Evolutionary conservation across 2,888 invertebrate genomes (phyloP).

Genomic region (Campopleginae sp.): DNA sequence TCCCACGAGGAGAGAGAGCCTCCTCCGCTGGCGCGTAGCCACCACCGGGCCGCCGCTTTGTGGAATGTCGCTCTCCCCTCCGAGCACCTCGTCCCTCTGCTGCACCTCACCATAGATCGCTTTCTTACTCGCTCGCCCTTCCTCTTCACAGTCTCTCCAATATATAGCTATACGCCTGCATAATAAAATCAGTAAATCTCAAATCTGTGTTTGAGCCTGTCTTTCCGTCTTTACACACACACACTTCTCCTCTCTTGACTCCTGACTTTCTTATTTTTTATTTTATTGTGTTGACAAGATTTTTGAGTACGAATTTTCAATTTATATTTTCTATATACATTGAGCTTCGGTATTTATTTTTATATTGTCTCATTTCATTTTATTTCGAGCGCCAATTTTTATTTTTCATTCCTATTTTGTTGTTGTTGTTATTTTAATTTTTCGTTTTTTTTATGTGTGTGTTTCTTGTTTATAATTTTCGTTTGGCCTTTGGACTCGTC

Average conservation of each 20-base stretch:
- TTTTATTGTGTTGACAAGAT: too few relatives aligned
- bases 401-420: too few relatives aligned
- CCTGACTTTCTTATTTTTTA: slow-evolving; percentile 55
- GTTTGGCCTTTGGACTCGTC: too few relatives aligned
- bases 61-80: slow-evolving; percentile 83
- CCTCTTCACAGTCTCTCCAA: slow-evolving; percentile 43
- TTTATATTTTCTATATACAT: too few relatives aligned
- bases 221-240: not conserved
- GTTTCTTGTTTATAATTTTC: slow-evolving; percentile 25
- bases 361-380: too few relatives aligned
- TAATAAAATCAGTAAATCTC: slow-evolving; percentile 6
- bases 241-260: slow-evolving; percentile 65
- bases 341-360: too few relatives aligned
- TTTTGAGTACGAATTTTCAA: too few relatives aligned
- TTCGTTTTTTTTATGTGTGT: too few relatives aligned
- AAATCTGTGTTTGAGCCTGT: not conserved
- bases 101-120: slow-evolving; percentile 66
- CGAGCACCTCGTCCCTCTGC: slow-evolving; percentile 67
- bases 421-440: too few relatives aligned
- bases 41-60: slow-evolving; percentile 82
- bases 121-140: slow-evolving; percentile 66
- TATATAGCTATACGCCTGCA: slow-evolving; percentile 4
- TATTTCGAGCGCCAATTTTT: too few relatives aligned
- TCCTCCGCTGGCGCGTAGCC: slow-evolving; percentile 70
- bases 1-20: slow-evolving; percentile 84